These are phyloP conservation scores for Spilarctia lutea DNA, from an alignment of 2,888 invertebrate genomes.

Conservation along the genomic window DNA sequence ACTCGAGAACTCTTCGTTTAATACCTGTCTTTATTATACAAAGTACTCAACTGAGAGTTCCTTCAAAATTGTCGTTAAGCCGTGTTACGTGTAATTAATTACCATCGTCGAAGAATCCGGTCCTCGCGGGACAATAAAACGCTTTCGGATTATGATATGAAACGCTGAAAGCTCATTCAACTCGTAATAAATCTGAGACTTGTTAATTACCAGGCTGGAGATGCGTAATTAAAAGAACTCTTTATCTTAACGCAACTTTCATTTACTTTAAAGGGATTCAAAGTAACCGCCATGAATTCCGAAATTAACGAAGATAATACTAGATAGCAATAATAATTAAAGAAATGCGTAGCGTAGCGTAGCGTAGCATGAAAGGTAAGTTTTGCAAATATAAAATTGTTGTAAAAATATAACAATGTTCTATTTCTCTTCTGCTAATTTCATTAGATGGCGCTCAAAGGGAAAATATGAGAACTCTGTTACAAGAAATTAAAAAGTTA, in stretches of 20 bases:
- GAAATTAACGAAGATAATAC: background rate
- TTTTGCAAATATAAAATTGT: constrained; percentile 52
- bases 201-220: constrained; percentile 75
- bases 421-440: constrained; percentile 65
- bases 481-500: constrained; percentile 81
- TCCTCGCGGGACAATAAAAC: constrained; percentile 73
- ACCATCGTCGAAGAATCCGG: constrained; percentile 58
- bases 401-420: constrained; percentile 73
- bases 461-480: constrained; percentile 79
- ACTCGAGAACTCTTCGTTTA: constrained; percentile 57
- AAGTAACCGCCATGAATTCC: constrained; percentile 44
- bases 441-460: constrained; percentile 73
- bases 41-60: constrained; percentile 61
- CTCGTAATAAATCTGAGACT: constrained; percentile 79
- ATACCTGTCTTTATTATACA: constrained; percentile 63
- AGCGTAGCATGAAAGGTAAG: constrained; percentile 1
- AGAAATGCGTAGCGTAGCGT: constrained; percentile 47
- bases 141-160: constrained; percentile 81
- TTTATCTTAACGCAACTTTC: constrained; percentile 70
- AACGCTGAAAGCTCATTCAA: constrained; percentile 81
- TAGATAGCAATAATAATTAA: constrained; percentile 53
- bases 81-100: constrained; percentile 78
- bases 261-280: constrained; percentile 69
- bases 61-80: constrained; percentile 67
- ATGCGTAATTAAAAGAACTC: constrained; percentile 69